Conservation (phyloP, 2,797 vertebrate species). For the Echeneis naucrates region DNA sequence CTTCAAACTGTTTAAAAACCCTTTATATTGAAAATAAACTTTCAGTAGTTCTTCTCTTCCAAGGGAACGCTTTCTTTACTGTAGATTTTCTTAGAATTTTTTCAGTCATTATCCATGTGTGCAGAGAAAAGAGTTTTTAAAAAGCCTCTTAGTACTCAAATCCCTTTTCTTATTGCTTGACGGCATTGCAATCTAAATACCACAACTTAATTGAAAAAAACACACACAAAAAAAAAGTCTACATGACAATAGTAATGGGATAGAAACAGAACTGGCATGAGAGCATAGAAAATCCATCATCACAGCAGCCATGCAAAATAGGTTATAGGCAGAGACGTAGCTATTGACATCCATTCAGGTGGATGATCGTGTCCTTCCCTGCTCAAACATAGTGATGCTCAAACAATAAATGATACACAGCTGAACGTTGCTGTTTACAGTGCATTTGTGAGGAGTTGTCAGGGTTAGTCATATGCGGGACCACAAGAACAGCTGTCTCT, state of each 20-base stretch:
- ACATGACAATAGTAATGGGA: background rate
- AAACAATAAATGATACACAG: conserved; percentile 17
- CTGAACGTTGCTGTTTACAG: conserved; percentile 16
- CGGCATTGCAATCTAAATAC: conserved; percentile 5
- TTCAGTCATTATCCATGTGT: conserved; percentile 11
- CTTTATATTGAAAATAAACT: conserved; percentile 2
- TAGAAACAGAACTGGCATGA: conserved; percentile 14
- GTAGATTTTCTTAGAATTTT: conserved; percentile 7
- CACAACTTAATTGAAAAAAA: background rate
- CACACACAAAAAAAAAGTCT: no score
- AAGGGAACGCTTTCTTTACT: conserved; percentile 11
- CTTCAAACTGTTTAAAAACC: conserved; percentile 22
- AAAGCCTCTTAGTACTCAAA: conserved; percentile 27
- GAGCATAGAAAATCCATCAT: conserved; percentile 19
- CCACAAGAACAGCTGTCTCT: conserved; percentile 21
- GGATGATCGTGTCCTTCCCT: background rate
- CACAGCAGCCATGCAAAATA: conserved; percentile 25
- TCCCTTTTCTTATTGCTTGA: background rate
- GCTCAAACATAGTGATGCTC: no score
- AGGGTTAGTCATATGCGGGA: conserved; percentile 1
- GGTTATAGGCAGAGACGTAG: conserved; percentile 10
- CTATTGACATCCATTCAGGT: conserved; percentile 19
- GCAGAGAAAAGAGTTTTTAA: background rate
- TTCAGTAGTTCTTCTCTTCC: conserved; percentile 10
- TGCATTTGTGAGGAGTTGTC: conserved; percentile 31